Evolutionary conservation across 2,888 invertebrate species (phyloP).

Genomic region (Drosophila prolongata): DNA sequence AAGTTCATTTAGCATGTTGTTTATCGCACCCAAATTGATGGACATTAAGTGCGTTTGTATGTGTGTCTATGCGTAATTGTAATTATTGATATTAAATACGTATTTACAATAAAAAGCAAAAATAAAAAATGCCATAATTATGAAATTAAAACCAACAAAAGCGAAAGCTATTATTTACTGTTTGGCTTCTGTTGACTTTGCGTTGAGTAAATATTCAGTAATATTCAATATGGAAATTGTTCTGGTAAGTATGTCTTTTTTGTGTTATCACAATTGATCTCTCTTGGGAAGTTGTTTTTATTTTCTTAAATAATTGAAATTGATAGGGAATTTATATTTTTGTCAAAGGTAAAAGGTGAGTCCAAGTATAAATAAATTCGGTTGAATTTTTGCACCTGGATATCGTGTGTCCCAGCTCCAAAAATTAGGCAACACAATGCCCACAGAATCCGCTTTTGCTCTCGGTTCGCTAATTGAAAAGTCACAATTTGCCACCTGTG

Average conservation of each 20-base stretch:
- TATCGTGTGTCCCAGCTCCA: not conserved
- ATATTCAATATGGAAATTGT: too few species aligned
- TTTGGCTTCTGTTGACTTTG: slow-evolving; percentile 17
- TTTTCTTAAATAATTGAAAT: too few species aligned
- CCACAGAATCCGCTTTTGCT: slow-evolving; percentile 9
- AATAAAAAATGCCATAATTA: slow-evolving; percentile 81
- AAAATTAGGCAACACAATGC: slow-evolving; percentile 36
- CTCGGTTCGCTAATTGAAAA: slow-evolving; percentile 59
- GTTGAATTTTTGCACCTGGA: too few species aligned
- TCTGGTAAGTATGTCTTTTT: not conserved
- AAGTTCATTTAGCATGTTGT: slow-evolving; percentile 67
- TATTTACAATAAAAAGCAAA: slow-evolving; percentile 75
- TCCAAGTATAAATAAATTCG: too few species aligned
- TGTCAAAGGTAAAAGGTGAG: too few species aligned
- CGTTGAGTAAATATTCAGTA: slow-evolving; percentile 7
- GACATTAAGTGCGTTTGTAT: slow-evolving; percentile 47
- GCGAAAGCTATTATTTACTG: slow-evolving; percentile 12
- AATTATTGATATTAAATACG: slow-evolving; percentile 76
- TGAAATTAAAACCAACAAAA: slow-evolving; percentile 62
- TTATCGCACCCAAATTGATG: slow-evolving; percentile 52
- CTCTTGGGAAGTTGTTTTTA: too few species aligned
- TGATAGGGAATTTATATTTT: too few species aligned
- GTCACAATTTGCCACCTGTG: slow-evolving; percentile 42
- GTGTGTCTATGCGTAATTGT: slow-evolving; percentile 77
- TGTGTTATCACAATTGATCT: not conserved